A percentile compares a stretch with the other conserved stretches of the same genome.
These are phyloP conservation scores for Amazona ochrocephala DNA, from an alignment of 2,797 vertebrate genomes.

Conservation along the genomic window DNA sequence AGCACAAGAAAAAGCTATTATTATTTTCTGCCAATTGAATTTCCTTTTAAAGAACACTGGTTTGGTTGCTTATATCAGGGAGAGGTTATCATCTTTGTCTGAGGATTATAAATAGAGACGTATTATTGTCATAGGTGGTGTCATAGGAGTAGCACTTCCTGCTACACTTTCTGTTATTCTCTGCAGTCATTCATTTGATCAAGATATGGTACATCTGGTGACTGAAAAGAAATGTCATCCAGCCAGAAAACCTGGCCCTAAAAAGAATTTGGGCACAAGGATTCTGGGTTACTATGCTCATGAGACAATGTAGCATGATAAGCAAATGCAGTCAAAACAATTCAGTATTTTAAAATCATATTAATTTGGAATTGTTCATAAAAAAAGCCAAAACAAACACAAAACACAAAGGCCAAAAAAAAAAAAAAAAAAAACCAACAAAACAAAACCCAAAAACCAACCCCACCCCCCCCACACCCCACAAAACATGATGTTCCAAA, in stretches of 20 bases:
- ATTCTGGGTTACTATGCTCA: fast-evolving
- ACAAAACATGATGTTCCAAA: background rate
- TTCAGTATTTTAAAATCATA: background rate
- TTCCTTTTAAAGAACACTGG: background rate
- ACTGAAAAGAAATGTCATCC: background rate
- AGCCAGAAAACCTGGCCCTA: background rate
- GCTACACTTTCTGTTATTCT: background rate
- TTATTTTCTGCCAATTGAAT: background rate
- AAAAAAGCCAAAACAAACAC: background rate
- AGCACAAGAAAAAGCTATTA: background rate
- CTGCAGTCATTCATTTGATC: background rate
- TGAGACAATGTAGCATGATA: background rate
- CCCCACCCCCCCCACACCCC: no score
- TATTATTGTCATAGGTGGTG: background rate
- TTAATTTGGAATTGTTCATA: background rate
- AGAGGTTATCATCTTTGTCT: background rate
- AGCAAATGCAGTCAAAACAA: background rate
- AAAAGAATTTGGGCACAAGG: background rate
- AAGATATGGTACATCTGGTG: fast-evolving
- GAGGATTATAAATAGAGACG: background rate
- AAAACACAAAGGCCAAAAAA: background rate
- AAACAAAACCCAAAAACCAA: background rate
- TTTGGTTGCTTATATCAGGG: background rate
- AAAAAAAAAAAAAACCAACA: no score
- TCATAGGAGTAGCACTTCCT: background rate